Percentiles rank a stretch among this genome's conserved stretches.
phyloP scores from a whole-genome alignment of 2,113 vertebrate genomes.

The Entomyzon cyanotis region DNA sequence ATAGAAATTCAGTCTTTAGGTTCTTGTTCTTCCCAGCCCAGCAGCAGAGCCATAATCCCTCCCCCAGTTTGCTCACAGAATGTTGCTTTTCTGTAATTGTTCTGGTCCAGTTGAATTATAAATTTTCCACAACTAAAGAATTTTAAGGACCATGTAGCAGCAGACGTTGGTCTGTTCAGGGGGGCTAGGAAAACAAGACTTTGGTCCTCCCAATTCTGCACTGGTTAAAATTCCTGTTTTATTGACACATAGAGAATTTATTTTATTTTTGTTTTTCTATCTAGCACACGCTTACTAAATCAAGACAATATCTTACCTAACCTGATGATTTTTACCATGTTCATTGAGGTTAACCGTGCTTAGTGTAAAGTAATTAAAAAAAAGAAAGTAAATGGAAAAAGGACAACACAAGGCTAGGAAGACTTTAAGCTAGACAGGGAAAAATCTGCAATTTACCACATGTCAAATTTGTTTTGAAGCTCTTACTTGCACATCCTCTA shows the following conservation, averaged over 20 bases:
- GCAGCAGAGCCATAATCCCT: neutral
- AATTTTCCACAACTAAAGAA: neutral
- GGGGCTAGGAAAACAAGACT: neutral
- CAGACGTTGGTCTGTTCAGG: neutral
- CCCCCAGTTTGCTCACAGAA: neutral
- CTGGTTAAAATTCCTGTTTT: neutral
- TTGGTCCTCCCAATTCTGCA: constrained; percentile 22
- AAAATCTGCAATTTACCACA: neutral
- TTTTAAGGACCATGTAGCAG: neutral
- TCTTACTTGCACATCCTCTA: neutral
- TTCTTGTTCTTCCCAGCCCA: neutral
- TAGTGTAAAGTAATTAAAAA: neutral
- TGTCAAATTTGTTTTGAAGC: neutral
- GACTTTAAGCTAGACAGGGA: neutral
- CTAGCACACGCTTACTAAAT: neutral
- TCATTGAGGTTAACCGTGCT: constrained; percentile 25
- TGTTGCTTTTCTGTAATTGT: neutral
- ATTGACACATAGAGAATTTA: neutral
- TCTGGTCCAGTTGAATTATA: neutral
- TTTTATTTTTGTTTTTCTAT: neutral
- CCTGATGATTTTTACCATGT: neutral
- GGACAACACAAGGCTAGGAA: neutral
- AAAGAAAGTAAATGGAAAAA: neutral
- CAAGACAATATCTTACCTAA: constrained; percentile 33
- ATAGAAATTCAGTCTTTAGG: neutral